Conservation (phyloP, 2,888 invertebrate species). For the Drosophila nr. perissopoda region DNA sequence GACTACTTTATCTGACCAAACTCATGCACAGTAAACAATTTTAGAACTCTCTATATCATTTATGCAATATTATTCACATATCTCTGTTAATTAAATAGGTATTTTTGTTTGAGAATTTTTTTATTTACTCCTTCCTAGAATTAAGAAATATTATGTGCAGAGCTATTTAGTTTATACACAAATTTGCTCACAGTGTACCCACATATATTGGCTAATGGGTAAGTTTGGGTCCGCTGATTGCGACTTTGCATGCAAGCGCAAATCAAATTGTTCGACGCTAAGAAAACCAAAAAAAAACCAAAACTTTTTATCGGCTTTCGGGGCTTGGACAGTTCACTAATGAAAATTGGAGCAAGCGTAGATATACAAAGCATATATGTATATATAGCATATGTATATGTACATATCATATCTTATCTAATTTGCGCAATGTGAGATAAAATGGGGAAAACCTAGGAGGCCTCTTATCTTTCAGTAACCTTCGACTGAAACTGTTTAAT, state of each 20-base stretch:
- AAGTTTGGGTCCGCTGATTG: conserved; percentile 28
- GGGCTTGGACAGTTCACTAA: conserved; percentile 1
- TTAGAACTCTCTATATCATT: neutral
- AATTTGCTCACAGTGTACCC: neutral
- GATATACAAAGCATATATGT: conserved; percentile 4
- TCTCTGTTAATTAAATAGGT: neutral
- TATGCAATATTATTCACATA: neutral
- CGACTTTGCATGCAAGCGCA: conserved; percentile 42
- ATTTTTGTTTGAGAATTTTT: neutral
- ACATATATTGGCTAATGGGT: conserved; percentile 3
- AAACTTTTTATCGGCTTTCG: conserved; percentile 22
- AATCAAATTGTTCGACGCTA: conserved; percentile 21
- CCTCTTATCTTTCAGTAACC: conserved; percentile 27
- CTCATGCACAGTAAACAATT: neutral
- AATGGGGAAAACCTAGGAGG: conserved; percentile 17
- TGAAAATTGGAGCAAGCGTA: conserved; percentile 33
- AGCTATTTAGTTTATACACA: neutral
- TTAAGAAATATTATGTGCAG: neutral
- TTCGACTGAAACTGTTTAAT: conserved; percentile 1
- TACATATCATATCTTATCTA: conserved; percentile 51
- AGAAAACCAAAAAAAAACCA: neutral
- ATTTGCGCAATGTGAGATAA: conserved; percentile 52
- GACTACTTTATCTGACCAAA: conserved; percentile 36
- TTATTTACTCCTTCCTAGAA: neutral
- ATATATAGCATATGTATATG: conserved; percentile 2